Evolutionary conservation across 1,140 invertebrate genomes (phyloP), one percentile per base, ranked within the genome.

Genomic region (Lordiphosa stackelbergi): DNA sequence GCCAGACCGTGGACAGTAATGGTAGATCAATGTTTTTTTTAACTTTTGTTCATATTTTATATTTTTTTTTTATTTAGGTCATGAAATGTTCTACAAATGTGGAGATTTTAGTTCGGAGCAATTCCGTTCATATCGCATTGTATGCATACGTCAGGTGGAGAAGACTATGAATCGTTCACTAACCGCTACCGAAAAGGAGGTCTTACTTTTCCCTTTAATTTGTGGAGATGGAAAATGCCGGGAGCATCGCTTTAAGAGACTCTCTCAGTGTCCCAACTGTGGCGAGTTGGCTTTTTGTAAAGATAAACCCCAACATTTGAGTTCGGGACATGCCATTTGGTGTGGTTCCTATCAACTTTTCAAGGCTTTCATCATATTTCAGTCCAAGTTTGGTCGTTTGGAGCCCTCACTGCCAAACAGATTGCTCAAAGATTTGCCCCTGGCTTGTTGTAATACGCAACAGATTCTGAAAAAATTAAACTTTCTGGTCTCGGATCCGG

Each of bases 131-230:
- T 88, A 92, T 11, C 86, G 92, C 11, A 89, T 93, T 75, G 89
- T 91, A 49, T 88, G 90, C 64, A 90, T 93, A 35, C 88, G 90
- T 0, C 89, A 90, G 2, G 89, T 91, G 43, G 90, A 93, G 66
- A 88, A 90, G 40, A 86, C 88, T 2, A 74, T 93, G 3, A 90
- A 90, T 36, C 89, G 93, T 34, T 73, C 84, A 5, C 68, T 94
- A 16, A 87, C 90, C 8, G 88, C 92, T 0, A 93, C 91, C 88
- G 93, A 94, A 69, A 90, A 90, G 48, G 93, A 94, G 68, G 90
- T 92, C 0, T 73, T 94, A 4, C 83, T 94, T 2, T 94, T 93
- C 70, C 92, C 93, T 0, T 88, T 90, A 16, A 87, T 92, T 2
- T 94, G 93, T 69, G 74, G 85, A 4, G 83, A 88, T 38, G 62